Evolutionary conservation across 2,113 vertebrate species (phyloP), one percentile per base, ranked within the genome.

Genomic region (Muscicapa adusta): DNA sequence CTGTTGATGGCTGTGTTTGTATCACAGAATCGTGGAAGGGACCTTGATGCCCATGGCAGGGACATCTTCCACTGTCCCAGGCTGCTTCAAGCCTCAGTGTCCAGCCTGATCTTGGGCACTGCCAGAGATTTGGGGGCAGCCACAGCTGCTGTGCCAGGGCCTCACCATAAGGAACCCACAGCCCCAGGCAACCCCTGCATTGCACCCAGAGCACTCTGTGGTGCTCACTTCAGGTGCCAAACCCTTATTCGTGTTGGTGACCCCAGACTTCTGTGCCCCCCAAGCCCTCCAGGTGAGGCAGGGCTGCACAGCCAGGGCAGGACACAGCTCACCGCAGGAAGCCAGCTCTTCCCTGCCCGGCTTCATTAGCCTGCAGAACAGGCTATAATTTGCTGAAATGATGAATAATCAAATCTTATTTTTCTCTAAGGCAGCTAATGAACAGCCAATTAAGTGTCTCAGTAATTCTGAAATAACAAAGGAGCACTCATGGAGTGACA

Each of bases 371-470:
- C 72, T 11, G 63, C 16, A 58, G 51, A 86, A 88, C 31, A 45
- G 43, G n/a, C 79, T 77, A 6, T 40, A 48, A 93, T 86, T 74
- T 91, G 86, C 61, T 86, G 86, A 96, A 91, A 92, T 53, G 12
- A 92, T 47, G 40, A 94, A 91, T 94, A 94, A 95, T 92, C 81
- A 61, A 58, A 93, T 60, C 81, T 84, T 34, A 74, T 86, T 92
- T 92, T 80, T 91, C 85, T 93, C 91, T 34, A 26, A 74, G 58
- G 83, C 89, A 89, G 72, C 51, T 91, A 95, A 94, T 86, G 76
- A 94, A 90, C 71, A 85, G 79, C 60, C 68, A 88, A 33, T 84
- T 93, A 88, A 91, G 34, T 45, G 60, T 88, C 79, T 77, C 86
- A 71, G 68, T 80, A 51, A 88, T 43, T 77, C 88, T 66, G 54